Percentiles rank a stretch among this genome's conserved stretches.
Conservation (phyloP, 2,888 invertebrate genomes). For the Antitype chi region DNA sequence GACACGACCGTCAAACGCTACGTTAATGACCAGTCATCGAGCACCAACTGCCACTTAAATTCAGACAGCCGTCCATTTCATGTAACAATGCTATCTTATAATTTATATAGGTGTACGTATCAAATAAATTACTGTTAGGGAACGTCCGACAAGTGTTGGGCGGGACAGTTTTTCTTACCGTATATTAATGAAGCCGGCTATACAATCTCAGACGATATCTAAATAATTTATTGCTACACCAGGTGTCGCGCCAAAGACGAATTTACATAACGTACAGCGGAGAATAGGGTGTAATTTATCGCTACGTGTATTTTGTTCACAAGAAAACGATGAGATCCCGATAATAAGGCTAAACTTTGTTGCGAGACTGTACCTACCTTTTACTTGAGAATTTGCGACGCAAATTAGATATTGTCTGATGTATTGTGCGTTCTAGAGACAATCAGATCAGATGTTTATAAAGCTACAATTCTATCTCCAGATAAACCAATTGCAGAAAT, state of each 20-base stretch:
- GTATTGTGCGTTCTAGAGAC: conserved; percentile 29
- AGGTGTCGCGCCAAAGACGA: conserved; percentile 83
- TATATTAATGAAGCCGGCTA: conserved; percentile 84
- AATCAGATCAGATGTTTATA: conserved; percentile 24
- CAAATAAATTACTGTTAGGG: conserved; percentile 70
- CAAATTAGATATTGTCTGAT: conserved; percentile 65
- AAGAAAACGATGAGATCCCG: conserved; percentile 77
- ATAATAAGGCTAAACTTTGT: conserved; percentile 73
- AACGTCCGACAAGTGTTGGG: conserved; percentile 74
- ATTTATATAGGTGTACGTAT: conserved; percentile 62
- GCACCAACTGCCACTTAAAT: conserved; percentile 40
- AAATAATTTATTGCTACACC: conserved; percentile 86
- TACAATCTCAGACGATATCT: conserved; percentile 86
- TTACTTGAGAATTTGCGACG: conserved; percentile 60
- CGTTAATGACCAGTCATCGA: conserved; percentile 46
- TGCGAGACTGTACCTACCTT: conserved; percentile 29
- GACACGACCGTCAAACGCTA: conserved; percentile 19
- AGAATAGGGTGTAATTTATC: conserved; percentile 77
- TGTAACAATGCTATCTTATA: conserved; percentile 57
- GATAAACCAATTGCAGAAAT: background rate
- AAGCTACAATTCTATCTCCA: background rate
- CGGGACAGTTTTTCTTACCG: conserved; percentile 82
- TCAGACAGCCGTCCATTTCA: conserved; percentile 25
- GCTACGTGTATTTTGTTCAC: conserved; percentile 77
- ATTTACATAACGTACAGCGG: conserved; percentile 80